Evolutionary conservation across 2,113 vertebrate genomes (phyloP).

Genomic region (Marmota flaviventris): DNA sequence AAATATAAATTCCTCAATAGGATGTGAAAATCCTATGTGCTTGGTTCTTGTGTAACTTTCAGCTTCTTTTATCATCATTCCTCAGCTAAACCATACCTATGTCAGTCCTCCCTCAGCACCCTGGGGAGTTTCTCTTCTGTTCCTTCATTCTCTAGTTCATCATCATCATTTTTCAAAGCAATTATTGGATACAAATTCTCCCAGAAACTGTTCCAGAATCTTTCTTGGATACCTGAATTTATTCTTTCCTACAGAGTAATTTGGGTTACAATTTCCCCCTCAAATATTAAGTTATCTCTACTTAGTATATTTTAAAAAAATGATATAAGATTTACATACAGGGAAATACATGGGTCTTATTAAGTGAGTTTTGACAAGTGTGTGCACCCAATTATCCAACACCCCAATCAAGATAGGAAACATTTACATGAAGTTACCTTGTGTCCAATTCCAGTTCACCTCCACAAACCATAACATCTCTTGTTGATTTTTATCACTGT

Average conservation of each 20-base stretch:
- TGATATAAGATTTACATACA: background rate
- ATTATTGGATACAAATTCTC: background rate
- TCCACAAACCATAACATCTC: background rate
- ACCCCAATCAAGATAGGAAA: background rate
- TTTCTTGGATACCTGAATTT: slow-evolving; percentile 10
- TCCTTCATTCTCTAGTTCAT: background rate
- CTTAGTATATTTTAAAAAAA: slow-evolving; percentile 5
- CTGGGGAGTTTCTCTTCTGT: background rate
- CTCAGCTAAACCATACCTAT: background rate
- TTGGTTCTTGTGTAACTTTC: background rate
- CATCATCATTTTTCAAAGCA: background rate
- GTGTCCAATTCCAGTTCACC: background rate
- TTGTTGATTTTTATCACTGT: slow-evolving; percentile 7
- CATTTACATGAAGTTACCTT: background rate
- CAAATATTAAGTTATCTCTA: background rate
- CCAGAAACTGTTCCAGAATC: background rate
- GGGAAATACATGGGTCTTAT: background rate
- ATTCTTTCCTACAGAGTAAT: slow-evolving; percentile 13
- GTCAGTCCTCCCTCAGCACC: background rate
- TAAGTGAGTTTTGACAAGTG: slow-evolving; percentile 1
- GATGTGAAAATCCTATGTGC: background rate
- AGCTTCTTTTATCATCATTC: background rate
- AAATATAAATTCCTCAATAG: slow-evolving; percentile 5
- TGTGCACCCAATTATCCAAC: background rate
- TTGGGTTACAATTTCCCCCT: background rate